phyloP scores from a whole-genome alignment of 2,797 vertebrate genomes.

The Toxotes lorentzi region DNA sequence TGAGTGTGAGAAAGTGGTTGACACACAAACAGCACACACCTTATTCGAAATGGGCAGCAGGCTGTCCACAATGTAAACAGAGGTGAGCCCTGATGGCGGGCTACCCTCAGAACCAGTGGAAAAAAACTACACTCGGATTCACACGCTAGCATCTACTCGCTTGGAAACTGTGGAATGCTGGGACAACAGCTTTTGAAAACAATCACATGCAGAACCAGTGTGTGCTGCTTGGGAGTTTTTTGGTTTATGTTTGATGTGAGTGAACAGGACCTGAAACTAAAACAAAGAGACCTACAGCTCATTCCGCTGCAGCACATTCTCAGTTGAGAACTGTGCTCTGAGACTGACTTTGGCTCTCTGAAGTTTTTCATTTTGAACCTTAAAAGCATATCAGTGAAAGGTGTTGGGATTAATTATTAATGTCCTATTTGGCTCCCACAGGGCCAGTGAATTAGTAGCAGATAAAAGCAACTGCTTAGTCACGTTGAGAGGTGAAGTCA shows the following conservation, averaged over 20 bases:
- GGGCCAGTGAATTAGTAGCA: conserved; percentile 48
- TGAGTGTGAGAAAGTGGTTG: conserved; percentile 65
- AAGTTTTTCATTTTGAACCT: conserved; percentile 38
- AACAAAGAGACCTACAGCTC: conserved; percentile 9
- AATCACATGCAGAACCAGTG: conserved; percentile 15
- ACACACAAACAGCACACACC: conserved; percentile 46
- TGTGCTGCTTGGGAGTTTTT: conserved; percentile 1
- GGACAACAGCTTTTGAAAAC: conserved; percentile 35
- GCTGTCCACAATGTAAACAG: conserved; percentile 76
- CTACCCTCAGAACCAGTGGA: conserved; percentile 42
- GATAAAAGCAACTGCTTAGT: conserved; percentile 64
- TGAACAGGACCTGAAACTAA: conserved; percentile 16
- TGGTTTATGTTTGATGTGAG: conserved; percentile 1
- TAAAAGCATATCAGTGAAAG: conserved; percentile 54
- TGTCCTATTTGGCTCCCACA: conserved; percentile 54
- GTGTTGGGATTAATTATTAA: conserved; percentile 74
- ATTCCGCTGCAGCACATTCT: conserved; percentile 15
- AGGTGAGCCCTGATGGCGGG: conserved; percentile 41
- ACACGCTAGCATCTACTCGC: conserved; percentile 14
- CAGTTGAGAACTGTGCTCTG: conserved; percentile 9
- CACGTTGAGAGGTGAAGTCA: conserved; percentile 39
- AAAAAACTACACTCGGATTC: conserved; percentile 46
- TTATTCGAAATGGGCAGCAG: conserved; percentile 67
- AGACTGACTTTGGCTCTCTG: conserved; percentile 17
- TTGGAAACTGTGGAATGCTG: conserved; percentile 35